Conservation (phyloP, 2,113 vertebrate genomes). For the Eudyptes chrysolophus region DNA sequence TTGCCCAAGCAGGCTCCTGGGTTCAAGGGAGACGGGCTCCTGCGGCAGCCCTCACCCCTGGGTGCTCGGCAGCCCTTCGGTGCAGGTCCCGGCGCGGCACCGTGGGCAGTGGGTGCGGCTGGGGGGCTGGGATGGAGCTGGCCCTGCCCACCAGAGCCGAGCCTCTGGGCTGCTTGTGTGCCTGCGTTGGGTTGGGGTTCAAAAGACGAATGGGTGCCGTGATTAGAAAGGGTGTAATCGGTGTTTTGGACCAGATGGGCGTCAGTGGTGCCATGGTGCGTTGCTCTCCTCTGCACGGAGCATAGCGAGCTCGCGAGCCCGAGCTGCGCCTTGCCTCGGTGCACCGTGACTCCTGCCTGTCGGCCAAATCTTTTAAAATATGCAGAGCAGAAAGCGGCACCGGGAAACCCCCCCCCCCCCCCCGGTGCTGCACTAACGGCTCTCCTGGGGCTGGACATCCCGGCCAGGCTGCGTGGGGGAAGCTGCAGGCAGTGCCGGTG, state of each 20-base stretch:
- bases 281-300: background rate
- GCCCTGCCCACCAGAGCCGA: background rate
- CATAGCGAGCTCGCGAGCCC: background rate
- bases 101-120: accelerated
- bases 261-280: accelerated
- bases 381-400: background rate
- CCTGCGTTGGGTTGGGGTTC: background rate
- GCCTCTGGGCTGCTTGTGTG: background rate
- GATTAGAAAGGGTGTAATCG: background rate
- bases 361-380: background rate
- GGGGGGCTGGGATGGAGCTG: background rate
- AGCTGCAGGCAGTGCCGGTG: background rate
- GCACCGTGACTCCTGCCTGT: accelerated
- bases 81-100: background rate
- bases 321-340: background rate
- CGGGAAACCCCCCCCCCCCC: background rate
- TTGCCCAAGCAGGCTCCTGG: accelerated
- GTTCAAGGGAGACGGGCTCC: background rate
- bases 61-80: background rate
- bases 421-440: accelerated
- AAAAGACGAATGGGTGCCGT: background rate
- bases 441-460: background rate
- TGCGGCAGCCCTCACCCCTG: background rate
- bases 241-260: background rate
- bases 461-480: accelerated